These are phyloP conservation scores for Lycopodina hypogea DNA, from an alignment of 37 sponge, comb jelly and placozoan species.

Conservation along the genomic window DNA sequence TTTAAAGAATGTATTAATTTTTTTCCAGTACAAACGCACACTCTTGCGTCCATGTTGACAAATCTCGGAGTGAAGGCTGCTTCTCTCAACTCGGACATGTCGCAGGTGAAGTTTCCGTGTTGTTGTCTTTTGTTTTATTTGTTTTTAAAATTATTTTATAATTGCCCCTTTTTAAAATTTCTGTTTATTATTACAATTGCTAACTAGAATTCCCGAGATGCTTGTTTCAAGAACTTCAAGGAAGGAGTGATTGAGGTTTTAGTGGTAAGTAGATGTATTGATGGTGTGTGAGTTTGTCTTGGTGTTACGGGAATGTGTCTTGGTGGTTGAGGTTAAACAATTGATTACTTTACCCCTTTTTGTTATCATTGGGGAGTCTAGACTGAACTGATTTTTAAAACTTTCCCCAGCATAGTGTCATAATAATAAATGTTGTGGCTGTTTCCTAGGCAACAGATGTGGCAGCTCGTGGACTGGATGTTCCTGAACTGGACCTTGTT, in stretches of 20 bases:
- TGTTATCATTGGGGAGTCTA: too few species aligned
- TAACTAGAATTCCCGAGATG: constrained; percentile 15
- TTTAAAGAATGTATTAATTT: too few species aligned
- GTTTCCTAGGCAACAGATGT: constrained; percentile 55
- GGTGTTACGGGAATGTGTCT: neutral
- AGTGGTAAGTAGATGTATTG: neutral
- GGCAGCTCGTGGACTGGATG: constrained; percentile 60
- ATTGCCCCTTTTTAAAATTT: too few species aligned
- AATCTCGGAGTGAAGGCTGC: neutral
- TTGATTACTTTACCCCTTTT: too few species aligned
- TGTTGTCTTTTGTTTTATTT: neutral
- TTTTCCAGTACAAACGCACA: neutral
- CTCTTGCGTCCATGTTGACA: neutral
- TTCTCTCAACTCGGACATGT: constrained; percentile 26
- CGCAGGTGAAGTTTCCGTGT: neutral
- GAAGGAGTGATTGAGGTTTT: constrained; percentile 19
- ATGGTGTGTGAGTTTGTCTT: neutral
- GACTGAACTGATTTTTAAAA: too few species aligned
- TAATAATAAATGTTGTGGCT: too few species aligned
- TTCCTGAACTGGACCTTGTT: constrained; percentile 52
- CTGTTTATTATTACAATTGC: too few species aligned
- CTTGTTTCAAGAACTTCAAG: constrained; percentile 18
- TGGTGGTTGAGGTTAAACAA: neutral
- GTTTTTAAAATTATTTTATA: too few species aligned
- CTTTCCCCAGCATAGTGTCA: too few species aligned